Conservation (phyloP, 1,140 invertebrate genomes). For the Drosophila nasuta region DNA sequence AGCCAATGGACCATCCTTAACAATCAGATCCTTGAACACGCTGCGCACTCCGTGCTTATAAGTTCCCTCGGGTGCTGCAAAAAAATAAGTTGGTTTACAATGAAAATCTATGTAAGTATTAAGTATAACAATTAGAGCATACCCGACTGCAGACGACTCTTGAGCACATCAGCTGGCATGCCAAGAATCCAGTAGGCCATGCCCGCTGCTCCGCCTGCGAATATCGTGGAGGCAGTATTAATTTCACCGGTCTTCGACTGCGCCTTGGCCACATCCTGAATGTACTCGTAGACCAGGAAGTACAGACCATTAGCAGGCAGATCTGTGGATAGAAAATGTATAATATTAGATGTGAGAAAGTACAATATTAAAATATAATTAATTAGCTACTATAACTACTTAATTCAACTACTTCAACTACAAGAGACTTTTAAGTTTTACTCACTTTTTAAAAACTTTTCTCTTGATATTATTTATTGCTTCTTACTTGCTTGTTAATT, state of each 20-base stretch:
- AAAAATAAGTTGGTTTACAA: not conserved
- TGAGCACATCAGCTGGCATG: slow-evolving; percentile 99
- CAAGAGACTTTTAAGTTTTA: slow-evolving; percentile 3
- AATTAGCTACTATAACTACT: slow-evolving; percentile 2
- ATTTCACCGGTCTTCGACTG: slow-evolving; percentile 83
- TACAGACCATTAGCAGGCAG: slow-evolving; percentile 94
- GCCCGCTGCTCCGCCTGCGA: slow-evolving; percentile 98
- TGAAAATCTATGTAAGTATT: not conserved
- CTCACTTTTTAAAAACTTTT: slow-evolving; percentile 36
- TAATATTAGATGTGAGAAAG: not conserved
- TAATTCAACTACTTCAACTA: slow-evolving; percentile 1
- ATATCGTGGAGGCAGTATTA: slow-evolving; percentile 90
- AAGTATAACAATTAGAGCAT: slow-evolving; percentile 35
- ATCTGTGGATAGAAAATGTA: slow-evolving; percentile 33
- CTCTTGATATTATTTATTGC: not conserved
- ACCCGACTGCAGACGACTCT: slow-evolving; percentile 98
- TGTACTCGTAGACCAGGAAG: slow-evolving; percentile 97
- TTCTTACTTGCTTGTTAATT: slow-evolving; percentile 1
- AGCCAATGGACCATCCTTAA: slow-evolving; percentile 91
- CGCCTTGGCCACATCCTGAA: slow-evolving; percentile 88
- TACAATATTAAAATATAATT: not conserved
- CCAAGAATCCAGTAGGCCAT: slow-evolving; percentile 98
- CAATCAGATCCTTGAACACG: slow-evolving; percentile 92
- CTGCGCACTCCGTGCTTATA: slow-evolving; percentile 95
- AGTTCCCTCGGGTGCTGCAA: slow-evolving; percentile 93